Evolutionary conservation across 2,113 vertebrate genomes (phyloP).

Genomic region (Lichenostomus cassidix): DNA sequence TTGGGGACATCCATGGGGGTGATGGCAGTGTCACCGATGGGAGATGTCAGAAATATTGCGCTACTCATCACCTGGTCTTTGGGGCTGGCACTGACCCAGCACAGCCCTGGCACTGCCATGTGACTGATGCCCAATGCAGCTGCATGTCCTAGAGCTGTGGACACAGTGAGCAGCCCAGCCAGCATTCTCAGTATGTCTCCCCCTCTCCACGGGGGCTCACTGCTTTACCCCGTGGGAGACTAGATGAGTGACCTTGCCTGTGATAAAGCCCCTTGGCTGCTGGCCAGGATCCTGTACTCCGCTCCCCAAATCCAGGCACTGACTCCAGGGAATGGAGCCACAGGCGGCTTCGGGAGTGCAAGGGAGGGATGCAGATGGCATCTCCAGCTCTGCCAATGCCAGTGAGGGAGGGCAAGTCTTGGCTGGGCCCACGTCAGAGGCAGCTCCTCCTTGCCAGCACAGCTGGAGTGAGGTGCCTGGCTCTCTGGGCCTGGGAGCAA

Average conservation of each 20-base stretch:
- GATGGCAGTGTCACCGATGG: fast-evolving
- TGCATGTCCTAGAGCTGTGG: not conserved
- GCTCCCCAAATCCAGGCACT: not conserved
- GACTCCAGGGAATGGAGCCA: not conserved
- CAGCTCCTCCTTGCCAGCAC: not conserved
- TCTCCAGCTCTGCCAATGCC: not conserved
- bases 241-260: not conserved
- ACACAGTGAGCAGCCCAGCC: not conserved
- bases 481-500: not conserved
- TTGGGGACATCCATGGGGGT: not conserved
- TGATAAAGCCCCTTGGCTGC: slow-evolving; percentile 16
- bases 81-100: not conserved
- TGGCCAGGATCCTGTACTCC: not conserved
- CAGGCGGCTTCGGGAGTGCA: fast-evolving
- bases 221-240: not conserved
- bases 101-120: not conserved
- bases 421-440: not conserved
- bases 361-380: slow-evolving; percentile 33
- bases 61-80: not conserved
- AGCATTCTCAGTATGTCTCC: not conserved
- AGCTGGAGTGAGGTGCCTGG: not conserved
- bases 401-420: not conserved
- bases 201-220: fast-evolving
- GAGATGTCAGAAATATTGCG: not conserved
- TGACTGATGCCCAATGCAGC: fast-evolving